Base-by-base conservation (phyloP, 2,888 invertebrate species). In the Nezara viridula region DNA sequence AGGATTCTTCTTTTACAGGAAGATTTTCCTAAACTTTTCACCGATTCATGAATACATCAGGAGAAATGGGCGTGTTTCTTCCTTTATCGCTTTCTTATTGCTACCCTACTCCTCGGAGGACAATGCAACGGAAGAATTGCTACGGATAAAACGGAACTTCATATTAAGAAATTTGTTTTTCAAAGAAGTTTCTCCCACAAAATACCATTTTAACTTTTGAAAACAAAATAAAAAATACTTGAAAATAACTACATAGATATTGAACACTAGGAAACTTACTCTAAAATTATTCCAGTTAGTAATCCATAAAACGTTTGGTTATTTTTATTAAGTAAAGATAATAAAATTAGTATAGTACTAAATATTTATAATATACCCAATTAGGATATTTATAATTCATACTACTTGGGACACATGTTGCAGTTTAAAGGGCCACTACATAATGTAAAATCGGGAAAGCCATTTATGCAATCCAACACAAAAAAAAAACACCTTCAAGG, bases 21-120 rank as follows among this genome's bases (percentile, higher is more conserved):
- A 73, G 66, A 37, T 73, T 73, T 73, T 37, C 37, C 27, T 27
- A 60, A 60, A 60, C 60, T 14, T 73, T 73, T 73, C 66, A 16
- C 66, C 66, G 4, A 73, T 73, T 73, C 66, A 73, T 73, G 66
- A 32, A 73, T 73, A 73, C 66, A 73, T 73, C 66, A 19, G 66
- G 66, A 73, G 66, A 73, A 37, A 73, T 73, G 66, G 66, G 37
- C 10, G 66, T 73, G 32, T 73, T 73, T 37, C 66, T 73, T 73
- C 37, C 32, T 73, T 37, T 37, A 7, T 73, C 32, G 19, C 66
- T 73, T 73, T 37, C 66, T 73, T 73, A 19, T 19, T 32, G 32
- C 37, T 2, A 37, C 19, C 66, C 37, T 1, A 21, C 19, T 37
- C 32, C 3, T 32, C 19, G 60, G 66, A 19, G 19, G 66, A 73